Evolutionary conservation across 2,113 vertebrate genomes (phyloP).

Genomic region (Pangasianodon gigas): DNA sequence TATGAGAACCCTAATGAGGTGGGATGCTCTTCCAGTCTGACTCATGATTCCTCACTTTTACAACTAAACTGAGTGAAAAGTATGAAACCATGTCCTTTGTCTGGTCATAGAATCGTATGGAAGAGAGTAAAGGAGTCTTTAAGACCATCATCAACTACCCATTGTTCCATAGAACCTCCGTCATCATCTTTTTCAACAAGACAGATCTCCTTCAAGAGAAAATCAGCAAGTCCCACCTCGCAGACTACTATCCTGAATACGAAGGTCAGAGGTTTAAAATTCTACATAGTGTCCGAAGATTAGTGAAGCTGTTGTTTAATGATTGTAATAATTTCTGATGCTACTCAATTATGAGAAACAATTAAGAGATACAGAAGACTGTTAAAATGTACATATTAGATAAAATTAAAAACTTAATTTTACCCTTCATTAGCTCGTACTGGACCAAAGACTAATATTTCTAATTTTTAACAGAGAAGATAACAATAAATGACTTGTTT

Average conservation of each 20-base stretch:
- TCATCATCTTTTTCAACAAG: slow-evolving; percentile 89
- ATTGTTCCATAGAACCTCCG: slow-evolving; percentile 84
- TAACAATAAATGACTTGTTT: too few relatives aligned
- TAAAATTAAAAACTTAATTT: neutral
- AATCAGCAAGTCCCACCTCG: slow-evolving; percentile 80
- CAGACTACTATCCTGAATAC: slow-evolving; percentile 81
- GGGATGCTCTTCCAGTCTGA: slow-evolving; percentile 31
- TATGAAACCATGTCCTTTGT: neutral
- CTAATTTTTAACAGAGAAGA: too few relatives aligned
- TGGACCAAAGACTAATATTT: neutral
- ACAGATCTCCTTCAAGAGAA: slow-evolving; percentile 86
- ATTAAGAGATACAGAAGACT: neutral
- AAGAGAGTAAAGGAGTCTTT: slow-evolving; percentile 87
- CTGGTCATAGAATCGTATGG: slow-evolving; percentile 79
- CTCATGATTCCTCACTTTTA: neutral
- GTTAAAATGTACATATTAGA: neutral
- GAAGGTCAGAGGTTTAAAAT: slow-evolving; percentile 68
- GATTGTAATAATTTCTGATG: neutral
- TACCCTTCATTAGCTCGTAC: neutral
- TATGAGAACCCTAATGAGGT: slow-evolving; percentile 81
- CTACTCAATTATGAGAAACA: neutral
- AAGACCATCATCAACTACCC: slow-evolving; percentile 78
- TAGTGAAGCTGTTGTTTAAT: neutral
- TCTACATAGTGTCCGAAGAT: neutral
- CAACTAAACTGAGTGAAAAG: neutral